Evolutionary conservation across 2,888 invertebrate species (phyloP), one percentile per base, ranked within the genome.

Genomic region (Sarcophaga caerulescens): DNA sequence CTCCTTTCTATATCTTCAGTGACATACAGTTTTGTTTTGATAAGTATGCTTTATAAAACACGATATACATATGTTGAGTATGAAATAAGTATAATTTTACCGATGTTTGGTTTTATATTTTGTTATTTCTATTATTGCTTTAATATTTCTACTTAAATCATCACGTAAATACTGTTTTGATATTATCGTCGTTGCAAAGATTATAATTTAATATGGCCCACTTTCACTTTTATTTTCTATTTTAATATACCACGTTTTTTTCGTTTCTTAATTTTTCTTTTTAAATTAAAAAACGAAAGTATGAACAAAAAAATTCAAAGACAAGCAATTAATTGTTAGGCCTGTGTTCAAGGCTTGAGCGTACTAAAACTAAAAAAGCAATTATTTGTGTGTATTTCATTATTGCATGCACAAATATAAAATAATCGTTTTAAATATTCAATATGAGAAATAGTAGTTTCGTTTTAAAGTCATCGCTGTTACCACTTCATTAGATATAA

Each of bases 211-310:
- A 81, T 81, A 85, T 81, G 90, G 90, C 90, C 90, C 89, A 90
- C 90, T 91, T 91, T 91, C 90, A 90, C 90, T 91, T 90, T 90
- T 90, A 88, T 91, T 90, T 89, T 88, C 87, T 89, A 88, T 87
- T 89, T 87, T 82, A 63, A 79, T 35, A 35, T 73, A 73, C 71
- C 63, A 85, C 71, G 35, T 76, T 73, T 62, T 68, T 78, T 11
- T 57, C 47, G 62, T 52, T 11, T 44, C 19, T 71, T 35, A 14
- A 52, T 12, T 65, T 66, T 69, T 69, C 25, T 59, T 73, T 45
- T 71, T 23, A 45, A 75, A 62, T 69, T 62, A 35, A 21, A 62
- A 74, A 74, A 68, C 68, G 74, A 74, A 69, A 81, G 68, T 68
- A 25, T 60, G 45, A 47, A 81, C 35, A 14, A 69, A 14, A 62